Evolutionary conservation across 2,113 vertebrate genomes (phyloP).

Genomic region (Oryzias celebensis): DNA sequence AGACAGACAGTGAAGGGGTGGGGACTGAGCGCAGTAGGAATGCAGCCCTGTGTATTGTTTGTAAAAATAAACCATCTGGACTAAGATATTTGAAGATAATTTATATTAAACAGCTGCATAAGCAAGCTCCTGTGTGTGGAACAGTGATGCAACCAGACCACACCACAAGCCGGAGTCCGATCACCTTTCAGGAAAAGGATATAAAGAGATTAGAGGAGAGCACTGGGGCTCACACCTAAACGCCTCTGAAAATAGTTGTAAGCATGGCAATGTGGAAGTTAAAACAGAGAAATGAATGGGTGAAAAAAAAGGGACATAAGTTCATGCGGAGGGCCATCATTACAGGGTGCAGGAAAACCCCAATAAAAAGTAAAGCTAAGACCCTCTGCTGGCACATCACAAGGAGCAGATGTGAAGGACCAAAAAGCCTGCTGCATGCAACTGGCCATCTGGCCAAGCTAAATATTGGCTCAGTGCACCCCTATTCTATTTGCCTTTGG

Average conservation of each 20-base stretch:
- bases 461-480: conserved; percentile 81
- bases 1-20: conserved; percentile 76
- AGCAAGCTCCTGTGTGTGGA: conserved; percentile 87
- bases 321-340: conserved; percentile 20
- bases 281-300: conserved; percentile 24
- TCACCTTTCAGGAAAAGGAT: conserved; percentile 36
- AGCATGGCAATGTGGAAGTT: conserved; percentile 6
- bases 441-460: conserved; percentile 82
- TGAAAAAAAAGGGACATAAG: conserved; percentile 16
- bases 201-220: conserved; percentile 38
- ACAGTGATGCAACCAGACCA: conserved; percentile 80
- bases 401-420: conserved; percentile 79
- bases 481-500: conserved; percentile 81
- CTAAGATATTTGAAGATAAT: conserved; percentile 92
- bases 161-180: conserved; percentile 69
- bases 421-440: conserved; percentile 74
- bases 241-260: conserved; percentile 14
- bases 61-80: conserved; percentile 98
- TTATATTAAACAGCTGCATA: conserved; percentile 97
- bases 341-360: conserved; percentile 26
- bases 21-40: conserved; percentile 82
- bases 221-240: conserved; percentile 13
- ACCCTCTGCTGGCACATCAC: conserved; percentile 70
- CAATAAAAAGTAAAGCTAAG: conserved; percentile 56
- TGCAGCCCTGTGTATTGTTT: conserved; percentile 93